Percentiles rank a stretch among this genome's conserved stretches.
These are phyloP conservation scores for Pristis pectinata DNA, from an alignment of 2,797 vertebrate species.

Conservation along the genomic window DNA sequence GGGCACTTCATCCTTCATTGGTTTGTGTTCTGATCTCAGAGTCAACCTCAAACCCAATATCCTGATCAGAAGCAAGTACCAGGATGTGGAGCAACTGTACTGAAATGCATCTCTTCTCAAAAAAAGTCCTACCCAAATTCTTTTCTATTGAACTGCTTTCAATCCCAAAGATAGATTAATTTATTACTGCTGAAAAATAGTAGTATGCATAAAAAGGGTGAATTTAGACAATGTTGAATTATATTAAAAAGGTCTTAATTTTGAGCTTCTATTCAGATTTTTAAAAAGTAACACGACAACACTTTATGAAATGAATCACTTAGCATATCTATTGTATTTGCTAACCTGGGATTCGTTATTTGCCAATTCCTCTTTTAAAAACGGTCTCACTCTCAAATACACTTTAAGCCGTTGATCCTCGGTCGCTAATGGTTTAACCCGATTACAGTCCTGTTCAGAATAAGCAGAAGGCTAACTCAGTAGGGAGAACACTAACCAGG, in stretches of 20 bases:
- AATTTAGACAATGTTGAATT: not conserved
- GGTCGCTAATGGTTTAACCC: not conserved
- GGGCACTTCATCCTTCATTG: too few relatives aligned
- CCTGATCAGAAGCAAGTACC: not conserved
- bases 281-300: not conserved
- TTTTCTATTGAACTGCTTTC: not conserved
- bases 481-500: too few relatives aligned
- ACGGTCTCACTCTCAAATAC: conserved; percentile 74
- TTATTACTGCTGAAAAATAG: not conserved
- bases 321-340: conserved; percentile 1
- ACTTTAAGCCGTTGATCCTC: conserved; percentile 64
- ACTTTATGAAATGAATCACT: not conserved
- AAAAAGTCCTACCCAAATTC: not conserved
- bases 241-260: not conserved
- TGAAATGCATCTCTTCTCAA: not conserved
- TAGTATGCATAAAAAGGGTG: not conserved
- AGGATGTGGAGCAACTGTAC: not conserved
- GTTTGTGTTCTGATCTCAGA: too few relatives aligned
- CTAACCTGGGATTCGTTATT: conserved; percentile 70
- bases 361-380: conserved; percentile 67
- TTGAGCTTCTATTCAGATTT: not conserved
- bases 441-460: not conserved
- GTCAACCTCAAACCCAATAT: not conserved
- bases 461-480: not conserved
- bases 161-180: not conserved